Evolutionary conservation across 2,888 invertebrate species (phyloP).

Genomic region (Leptogaster cylindrica): DNA sequence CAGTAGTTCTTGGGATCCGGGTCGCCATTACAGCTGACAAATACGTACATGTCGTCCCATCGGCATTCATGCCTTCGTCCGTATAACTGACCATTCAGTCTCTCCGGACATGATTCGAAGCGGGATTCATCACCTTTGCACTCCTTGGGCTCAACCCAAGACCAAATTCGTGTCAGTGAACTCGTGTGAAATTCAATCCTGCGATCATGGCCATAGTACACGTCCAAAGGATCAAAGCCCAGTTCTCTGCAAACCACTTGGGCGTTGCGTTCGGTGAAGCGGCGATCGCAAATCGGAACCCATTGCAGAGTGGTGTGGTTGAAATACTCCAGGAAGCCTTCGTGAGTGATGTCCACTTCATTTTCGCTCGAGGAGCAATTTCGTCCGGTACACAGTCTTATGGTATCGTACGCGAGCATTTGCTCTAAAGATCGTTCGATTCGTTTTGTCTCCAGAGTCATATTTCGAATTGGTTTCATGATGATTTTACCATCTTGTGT

Average conservation of each 20-base stretch:
- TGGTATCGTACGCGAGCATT: slow-evolving; percentile 67
- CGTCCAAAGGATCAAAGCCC: slow-evolving; percentile 86
- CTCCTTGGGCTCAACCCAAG: slow-evolving; percentile 93
- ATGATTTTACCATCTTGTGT: slow-evolving; percentile 75
- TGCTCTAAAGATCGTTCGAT: slow-evolving; percentile 65
- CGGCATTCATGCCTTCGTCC: slow-evolving; percentile 84
- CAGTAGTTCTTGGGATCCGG: slow-evolving; percentile 76
- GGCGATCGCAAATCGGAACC: slow-evolving; percentile 94
- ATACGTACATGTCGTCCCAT: slow-evolving; percentile 91
- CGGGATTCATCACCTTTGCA: slow-evolving; percentile 77
- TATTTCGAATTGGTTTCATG: slow-evolving; percentile 69
- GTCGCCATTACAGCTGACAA: slow-evolving; percentile 83
- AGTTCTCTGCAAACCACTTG: slow-evolving; percentile 95
- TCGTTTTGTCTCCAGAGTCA: slow-evolving; percentile 51
- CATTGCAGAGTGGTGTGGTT: slow-evolving; percentile 95
- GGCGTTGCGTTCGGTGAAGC: slow-evolving; percentile 96
- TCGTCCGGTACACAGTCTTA: slow-evolving; percentile 79
- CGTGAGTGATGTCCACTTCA: slow-evolving; percentile 65
- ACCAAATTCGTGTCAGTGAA: slow-evolving; percentile 85
- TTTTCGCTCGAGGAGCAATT: slow-evolving; percentile 71
- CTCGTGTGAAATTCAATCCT: slow-evolving; percentile 89
- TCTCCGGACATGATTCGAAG: slow-evolving; percentile 83
- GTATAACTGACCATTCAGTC: slow-evolving; percentile 88
- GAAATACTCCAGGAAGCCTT: slow-evolving; percentile 94
- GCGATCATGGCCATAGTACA: slow-evolving; percentile 84